Evolutionary conservation across 2,888 invertebrate species (phyloP).

Genomic region (Nephrotoma flavescens): DNA sequence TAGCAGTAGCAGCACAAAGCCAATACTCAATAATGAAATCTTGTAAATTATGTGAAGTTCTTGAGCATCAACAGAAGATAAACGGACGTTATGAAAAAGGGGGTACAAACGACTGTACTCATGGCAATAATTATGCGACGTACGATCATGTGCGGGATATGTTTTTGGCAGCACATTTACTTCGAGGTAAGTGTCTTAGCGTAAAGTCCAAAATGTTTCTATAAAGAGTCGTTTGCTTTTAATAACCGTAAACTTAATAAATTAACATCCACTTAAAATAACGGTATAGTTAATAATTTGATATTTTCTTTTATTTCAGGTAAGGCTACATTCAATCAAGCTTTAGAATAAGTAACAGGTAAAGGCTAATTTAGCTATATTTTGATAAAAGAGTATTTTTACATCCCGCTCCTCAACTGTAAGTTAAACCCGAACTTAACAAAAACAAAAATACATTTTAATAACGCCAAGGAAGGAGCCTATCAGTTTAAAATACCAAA

Average conservation of each 20-base stretch:
- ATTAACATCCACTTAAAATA: not conserved
- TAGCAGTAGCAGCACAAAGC: not conserved
- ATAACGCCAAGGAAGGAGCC: too few relatives aligned
- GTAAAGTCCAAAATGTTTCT: not conserved
- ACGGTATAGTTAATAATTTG: not conserved
- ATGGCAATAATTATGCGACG: constrained; percentile 6
- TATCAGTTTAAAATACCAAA: too few relatives aligned
- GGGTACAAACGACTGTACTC: constrained; percentile 3
- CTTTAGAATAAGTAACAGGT: not conserved
- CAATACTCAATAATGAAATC: constrained; percentile 13
- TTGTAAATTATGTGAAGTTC: constrained; percentile 16
- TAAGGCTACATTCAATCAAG: not conserved
- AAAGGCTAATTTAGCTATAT: not conserved
- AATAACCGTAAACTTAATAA: not conserved
- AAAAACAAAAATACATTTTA: too few relatives aligned
- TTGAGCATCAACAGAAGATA: constrained; percentile 12
- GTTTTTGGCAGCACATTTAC: constrained; percentile 47
- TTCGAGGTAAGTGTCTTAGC: constrained; percentile 37
- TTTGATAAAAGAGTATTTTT: too few relatives aligned
- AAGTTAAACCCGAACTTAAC: too few relatives aligned
- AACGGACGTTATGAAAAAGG: constrained; percentile 5
- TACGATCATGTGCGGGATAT: constrained; percentile 41
- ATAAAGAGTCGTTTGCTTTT: not conserved
- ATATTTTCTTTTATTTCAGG: not conserved
- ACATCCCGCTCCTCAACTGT: too few relatives aligned